Evolutionary conservation across 1,140 invertebrate species (phyloP).

Genomic region (Saccostrea cuccullata): DNA sequence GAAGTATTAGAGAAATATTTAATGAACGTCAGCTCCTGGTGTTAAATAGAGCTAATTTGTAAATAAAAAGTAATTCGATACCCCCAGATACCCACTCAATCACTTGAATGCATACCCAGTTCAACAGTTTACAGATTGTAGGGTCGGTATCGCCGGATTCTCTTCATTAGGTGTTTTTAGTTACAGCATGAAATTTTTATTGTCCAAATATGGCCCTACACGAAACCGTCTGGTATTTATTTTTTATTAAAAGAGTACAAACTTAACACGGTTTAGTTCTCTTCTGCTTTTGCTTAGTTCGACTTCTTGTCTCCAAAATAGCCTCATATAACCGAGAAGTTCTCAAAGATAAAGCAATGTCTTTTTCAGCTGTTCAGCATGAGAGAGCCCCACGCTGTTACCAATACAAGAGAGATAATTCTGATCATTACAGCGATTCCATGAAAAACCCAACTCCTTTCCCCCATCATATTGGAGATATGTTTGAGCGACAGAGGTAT

Average conservation of each 20-base stretch:
- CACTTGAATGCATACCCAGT: background rate
- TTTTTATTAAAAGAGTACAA: too few relatives aligned
- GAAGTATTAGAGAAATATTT: conserved; percentile 36
- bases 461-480: conserved; percentile 39
- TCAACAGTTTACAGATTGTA: too few relatives aligned
- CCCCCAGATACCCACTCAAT: background rate
- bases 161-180: too few relatives aligned
- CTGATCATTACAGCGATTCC: conserved; percentile 24
- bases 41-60: conserved; percentile 20
- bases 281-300: background rate
- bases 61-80: conserved; percentile 36
- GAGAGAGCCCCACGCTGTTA: conserved; percentile 87
- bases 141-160: too few relatives aligned
- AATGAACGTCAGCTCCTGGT: conserved; percentile 20
- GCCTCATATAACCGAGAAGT: background rate
- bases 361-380: conserved; percentile 89
- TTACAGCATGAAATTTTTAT: too few relatives aligned
- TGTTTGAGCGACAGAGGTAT: conserved; percentile 46
- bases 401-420: conserved; percentile 64
- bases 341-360: background rate
- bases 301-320: background rate
- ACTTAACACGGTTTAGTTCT: too few relatives aligned
- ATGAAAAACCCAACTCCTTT: background rate
- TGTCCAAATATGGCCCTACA: too few relatives aligned
- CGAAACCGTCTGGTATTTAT: too few relatives aligned